phyloP scores from a whole-genome alignment of 2,113 vertebrate genomes.

The Pholis gunnellus region DNA sequence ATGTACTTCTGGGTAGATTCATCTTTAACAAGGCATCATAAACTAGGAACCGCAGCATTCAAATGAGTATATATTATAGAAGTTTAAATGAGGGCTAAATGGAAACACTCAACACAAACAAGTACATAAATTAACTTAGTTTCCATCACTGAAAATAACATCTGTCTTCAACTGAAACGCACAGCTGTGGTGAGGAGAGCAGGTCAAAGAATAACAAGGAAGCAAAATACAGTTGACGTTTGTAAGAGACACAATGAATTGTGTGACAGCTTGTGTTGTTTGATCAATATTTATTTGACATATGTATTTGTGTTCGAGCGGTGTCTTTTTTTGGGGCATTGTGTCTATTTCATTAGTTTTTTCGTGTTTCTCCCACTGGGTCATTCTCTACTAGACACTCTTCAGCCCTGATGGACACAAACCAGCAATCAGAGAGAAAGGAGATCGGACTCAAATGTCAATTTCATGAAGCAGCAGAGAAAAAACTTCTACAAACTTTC shows the following conservation, averaged over 20 bases:
- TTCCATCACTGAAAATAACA: too few relatives aligned
- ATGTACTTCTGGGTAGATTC: not conserved
- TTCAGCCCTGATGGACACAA: not conserved
- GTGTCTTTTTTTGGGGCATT: not conserved
- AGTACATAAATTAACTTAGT: not conserved
- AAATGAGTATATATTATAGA: not conserved
- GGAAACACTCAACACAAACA: too few relatives aligned
- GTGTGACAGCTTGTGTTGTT: too few relatives aligned
- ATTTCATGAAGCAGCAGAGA: not conserved
- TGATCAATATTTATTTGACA: too few relatives aligned
- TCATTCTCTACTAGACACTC: not conserved
- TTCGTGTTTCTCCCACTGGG: not conserved
- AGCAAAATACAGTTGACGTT: too few relatives aligned
- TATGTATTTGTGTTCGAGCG: not conserved
- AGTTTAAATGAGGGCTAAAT: not conserved
- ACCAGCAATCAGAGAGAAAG: not conserved
- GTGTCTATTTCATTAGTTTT: not conserved
- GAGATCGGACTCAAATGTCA: not conserved
- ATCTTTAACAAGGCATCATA: not conserved
- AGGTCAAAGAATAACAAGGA: too few relatives aligned
- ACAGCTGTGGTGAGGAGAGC: too few relatives aligned
- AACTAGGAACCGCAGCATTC: not conserved
- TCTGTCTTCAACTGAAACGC: too few relatives aligned
- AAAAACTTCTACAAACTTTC: not conserved
- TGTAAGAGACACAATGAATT: too few relatives aligned